Conservation (phyloP, 2,888 invertebrate species). For the Diplolepis rosae region DNA sequence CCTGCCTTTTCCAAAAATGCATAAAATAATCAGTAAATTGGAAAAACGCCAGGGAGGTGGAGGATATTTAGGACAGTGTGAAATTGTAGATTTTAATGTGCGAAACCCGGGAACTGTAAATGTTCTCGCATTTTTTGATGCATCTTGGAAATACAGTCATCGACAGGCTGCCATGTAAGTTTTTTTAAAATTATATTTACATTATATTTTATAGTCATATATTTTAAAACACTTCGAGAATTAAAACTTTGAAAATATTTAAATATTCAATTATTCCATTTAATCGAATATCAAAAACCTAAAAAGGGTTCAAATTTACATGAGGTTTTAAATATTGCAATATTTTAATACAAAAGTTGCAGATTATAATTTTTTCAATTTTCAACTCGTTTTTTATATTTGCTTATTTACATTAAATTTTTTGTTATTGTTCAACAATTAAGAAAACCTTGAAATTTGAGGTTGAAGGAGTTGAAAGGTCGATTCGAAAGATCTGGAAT, state of each 20-base stretch:
- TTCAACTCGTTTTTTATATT: neutral
- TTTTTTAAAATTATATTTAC: too few species aligned
- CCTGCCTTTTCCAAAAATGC: neutral
- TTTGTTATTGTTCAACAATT: neutral
- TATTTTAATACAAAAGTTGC: too few species aligned
- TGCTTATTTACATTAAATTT: neutral
- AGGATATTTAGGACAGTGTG: slow-evolving; percentile 60
- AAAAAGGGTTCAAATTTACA: too few species aligned
- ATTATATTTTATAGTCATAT: too few species aligned
- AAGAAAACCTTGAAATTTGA: slow-evolving; percentile 36
- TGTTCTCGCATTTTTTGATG: slow-evolving; percentile 65
- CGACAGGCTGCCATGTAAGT: slow-evolving; percentile 67
- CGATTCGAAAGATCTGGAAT: slow-evolving; percentile 60
- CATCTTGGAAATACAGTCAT: slow-evolving; percentile 64
- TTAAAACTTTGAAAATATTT: too few species aligned
- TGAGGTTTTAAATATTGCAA: too few species aligned
- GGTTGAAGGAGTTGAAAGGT: slow-evolving; percentile 59
- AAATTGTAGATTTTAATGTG: slow-evolving; percentile 53
- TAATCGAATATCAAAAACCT: too few species aligned
- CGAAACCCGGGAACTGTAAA: slow-evolving; percentile 59
- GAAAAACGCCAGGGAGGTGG: slow-evolving; percentile 38
- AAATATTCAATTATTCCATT: too few species aligned
- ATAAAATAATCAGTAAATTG: slow-evolving; percentile 15
- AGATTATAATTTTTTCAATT: neutral
- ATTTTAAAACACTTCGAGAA: too few species aligned